Percentiles rank a stretch among this genome's conserved stretches.
phyloP scores from a whole-genome alignment of 2,888 invertebrate species.

The Parelbella ahira region DNA sequence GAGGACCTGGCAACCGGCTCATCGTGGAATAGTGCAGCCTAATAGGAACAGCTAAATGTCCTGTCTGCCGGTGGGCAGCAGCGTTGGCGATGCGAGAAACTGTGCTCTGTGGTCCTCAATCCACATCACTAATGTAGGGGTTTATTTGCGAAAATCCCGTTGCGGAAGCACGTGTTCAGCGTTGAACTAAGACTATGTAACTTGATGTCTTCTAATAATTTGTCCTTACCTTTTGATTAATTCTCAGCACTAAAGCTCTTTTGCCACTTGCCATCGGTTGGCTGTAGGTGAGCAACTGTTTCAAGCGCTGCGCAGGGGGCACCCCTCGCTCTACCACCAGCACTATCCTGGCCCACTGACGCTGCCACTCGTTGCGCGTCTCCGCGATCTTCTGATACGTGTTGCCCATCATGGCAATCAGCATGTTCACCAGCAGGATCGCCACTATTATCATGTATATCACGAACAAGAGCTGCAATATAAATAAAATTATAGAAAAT shows the following conservation, averaged over 20 bases:
- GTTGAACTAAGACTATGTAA: no score
- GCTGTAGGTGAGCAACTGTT: constrained; percentile 94
- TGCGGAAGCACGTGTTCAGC: no score
- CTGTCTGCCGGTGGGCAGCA: no score
- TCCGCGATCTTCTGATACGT: constrained; percentile 99
- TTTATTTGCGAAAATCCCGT: no score
- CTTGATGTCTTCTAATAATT: no score
- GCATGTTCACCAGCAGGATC: constrained; percentile 96
- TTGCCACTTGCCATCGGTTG: constrained; percentile 95
- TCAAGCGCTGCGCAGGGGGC: constrained; percentile 90
- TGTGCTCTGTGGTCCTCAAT: no score
- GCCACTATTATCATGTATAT: constrained; percentile 98
- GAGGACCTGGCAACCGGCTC: no score
- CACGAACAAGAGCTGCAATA: constrained; percentile 90
- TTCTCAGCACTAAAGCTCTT: constrained; percentile 90
- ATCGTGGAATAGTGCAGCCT: no score
- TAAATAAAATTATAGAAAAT: no score
- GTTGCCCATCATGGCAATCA: constrained; percentile 99
- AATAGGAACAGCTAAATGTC: no score
- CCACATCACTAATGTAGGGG: no score
- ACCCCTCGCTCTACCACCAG: constrained; percentile 98
- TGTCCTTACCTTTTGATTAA: constrained; percentile 96
- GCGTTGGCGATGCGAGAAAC: no score
- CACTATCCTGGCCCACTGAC: constrained; percentile 98
- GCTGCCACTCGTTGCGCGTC: constrained; percentile 98